Percentiles rank a stretch among this genome's conserved stretches.
Evolutionary conservation across 2,797 vertebrate species (phyloP).

Genomic region (Xyrichtys novacula): DNA sequence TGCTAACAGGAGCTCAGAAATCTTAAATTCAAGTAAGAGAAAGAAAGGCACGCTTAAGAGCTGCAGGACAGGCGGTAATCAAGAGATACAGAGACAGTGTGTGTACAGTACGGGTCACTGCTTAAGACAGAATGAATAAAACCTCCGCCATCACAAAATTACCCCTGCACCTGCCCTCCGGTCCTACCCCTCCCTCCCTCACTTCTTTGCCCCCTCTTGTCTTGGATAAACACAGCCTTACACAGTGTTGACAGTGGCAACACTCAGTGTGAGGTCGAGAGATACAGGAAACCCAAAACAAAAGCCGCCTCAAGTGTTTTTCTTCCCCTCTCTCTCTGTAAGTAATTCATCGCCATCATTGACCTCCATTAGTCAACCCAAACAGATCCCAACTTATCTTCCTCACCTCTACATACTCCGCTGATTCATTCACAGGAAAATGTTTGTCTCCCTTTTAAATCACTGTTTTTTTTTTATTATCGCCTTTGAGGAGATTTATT

Average conservation of each 20-base stretch:
- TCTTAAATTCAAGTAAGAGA: constrained; percentile 40
- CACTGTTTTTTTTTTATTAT: constrained; percentile 35
- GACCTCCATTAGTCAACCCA: constrained; percentile 22
- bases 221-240: constrained; percentile 64
- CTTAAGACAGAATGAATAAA: constrained; percentile 58
- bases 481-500: constrained; percentile 45
- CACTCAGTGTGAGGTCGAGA: constrained; percentile 60
- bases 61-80: constrained; percentile 32
- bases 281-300: constrained; percentile 51
- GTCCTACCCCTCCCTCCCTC: background rate
- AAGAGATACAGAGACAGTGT: constrained; percentile 37
- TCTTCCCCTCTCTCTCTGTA: constrained; percentile 1
- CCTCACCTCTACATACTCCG: constrained; percentile 25
- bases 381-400: constrained; percentile 10
- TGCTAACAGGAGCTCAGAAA: constrained; percentile 37
- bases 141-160: constrained; percentile 61
- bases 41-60: constrained; percentile 10
- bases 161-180: constrained; percentile 74
- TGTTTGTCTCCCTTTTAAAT: constrained; percentile 19
- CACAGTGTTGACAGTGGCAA: constrained; percentile 78
- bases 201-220: constrained; percentile 12
- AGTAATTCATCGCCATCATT: constrained; percentile 29
- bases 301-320: constrained; percentile 12
- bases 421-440: constrained; percentile 22
- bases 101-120: constrained; percentile 59